These are phyloP conservation scores for Solea solea DNA, from an alignment of 2,113 vertebrate species.

Conservation along the genomic window DNA sequence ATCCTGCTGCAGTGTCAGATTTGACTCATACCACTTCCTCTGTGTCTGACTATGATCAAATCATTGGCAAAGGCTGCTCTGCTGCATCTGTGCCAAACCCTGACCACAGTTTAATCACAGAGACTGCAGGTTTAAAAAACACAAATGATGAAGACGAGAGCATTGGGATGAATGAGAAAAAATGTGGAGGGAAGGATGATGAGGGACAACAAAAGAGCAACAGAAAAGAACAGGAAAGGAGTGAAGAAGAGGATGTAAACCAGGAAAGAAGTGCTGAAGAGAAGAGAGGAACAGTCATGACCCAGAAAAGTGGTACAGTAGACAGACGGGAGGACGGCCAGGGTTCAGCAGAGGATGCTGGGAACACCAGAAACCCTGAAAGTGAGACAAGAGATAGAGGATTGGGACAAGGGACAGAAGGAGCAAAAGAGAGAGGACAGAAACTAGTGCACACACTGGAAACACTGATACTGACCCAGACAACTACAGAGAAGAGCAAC, in stretches of 20 bases:
- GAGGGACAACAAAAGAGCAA: not conserved
- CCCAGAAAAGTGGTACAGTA: constrained; percentile 19
- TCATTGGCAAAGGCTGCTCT: constrained; percentile 43
- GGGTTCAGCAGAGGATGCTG: constrained; percentile 28
- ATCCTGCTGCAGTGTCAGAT: constrained; percentile 12
- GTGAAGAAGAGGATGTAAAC: constrained; percentile 12
- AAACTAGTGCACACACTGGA: constrained; percentile 24
- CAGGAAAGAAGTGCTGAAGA: constrained; percentile 11
- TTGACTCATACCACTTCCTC: constrained; percentile 45
- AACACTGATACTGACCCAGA: constrained; percentile 48
- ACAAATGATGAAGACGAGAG: not conserved
- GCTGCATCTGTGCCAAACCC: constrained; percentile 45
- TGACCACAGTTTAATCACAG: constrained; percentile 41
- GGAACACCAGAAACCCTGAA: constrained; percentile 13
- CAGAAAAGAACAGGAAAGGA: not conserved
- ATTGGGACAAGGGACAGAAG: constrained; percentile 4
- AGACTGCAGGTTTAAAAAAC: constrained; percentile 47
- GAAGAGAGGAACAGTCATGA: not conserved
- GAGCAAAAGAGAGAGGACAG: constrained; percentile 20
- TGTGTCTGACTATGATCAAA: constrained; percentile 14
- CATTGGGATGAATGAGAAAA: not conserved
- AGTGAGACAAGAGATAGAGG: constrained; percentile 38
- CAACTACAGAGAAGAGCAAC: constrained; percentile 2
- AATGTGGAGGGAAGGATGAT: not conserved
- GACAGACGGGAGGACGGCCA: not conserved